These are phyloP conservation scores for Tachina lurida DNA, from an alignment of 2,888 invertebrate genomes.

Conservation along the genomic window DNA sequence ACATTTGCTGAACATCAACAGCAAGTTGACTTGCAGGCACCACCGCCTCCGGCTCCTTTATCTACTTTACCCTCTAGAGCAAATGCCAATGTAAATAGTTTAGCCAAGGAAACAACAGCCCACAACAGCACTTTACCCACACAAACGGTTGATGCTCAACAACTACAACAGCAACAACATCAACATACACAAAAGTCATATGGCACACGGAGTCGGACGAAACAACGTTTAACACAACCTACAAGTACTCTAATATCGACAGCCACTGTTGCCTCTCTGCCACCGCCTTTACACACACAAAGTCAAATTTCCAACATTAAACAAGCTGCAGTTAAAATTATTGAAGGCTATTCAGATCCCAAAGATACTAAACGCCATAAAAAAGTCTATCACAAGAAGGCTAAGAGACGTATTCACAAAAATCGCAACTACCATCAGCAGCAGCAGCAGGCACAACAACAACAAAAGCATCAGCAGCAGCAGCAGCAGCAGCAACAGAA, in stretches of 20 bases:
- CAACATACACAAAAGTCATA: slow-evolving; percentile 71
- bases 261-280: slow-evolving; percentile 70
- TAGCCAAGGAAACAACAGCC: slow-evolving; percentile 53
- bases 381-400: slow-evolving; percentile 82
- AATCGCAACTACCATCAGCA: slow-evolving; percentile 73
- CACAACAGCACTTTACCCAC: slow-evolving; percentile 61
- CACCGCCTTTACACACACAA: slow-evolving; percentile 61
- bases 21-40: slow-evolving; percentile 75
- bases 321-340: slow-evolving; percentile 81
- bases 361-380: slow-evolving; percentile 82
- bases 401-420: slow-evolving; percentile 78
- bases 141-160: slow-evolving; percentile 53
- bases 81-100: slow-evolving; percentile 73
- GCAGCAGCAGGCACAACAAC: slow-evolving; percentile 74
- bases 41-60: slow-evolving; percentile 75
- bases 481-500: slow-evolving; percentile 73
- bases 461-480: slow-evolving; percentile 73
- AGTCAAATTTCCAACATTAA: slow-evolving; percentile 77
- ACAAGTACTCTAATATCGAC: slow-evolving; percentile 63
- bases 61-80: slow-evolving; percentile 76
- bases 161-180: slow-evolving; percentile 71
- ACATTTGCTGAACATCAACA: slow-evolving; percentile 78
- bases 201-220: slow-evolving; percentile 71
- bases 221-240: slow-evolving; percentile 72
- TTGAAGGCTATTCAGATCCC: slow-evolving; percentile 83